A percentile compares a stretch with the other conserved stretches of the same genome.
These are phyloP conservation scores for Cotesia vestalis DNA, from an alignment of 1,140 invertebrate genomes.

Conservation along the genomic window DNA sequence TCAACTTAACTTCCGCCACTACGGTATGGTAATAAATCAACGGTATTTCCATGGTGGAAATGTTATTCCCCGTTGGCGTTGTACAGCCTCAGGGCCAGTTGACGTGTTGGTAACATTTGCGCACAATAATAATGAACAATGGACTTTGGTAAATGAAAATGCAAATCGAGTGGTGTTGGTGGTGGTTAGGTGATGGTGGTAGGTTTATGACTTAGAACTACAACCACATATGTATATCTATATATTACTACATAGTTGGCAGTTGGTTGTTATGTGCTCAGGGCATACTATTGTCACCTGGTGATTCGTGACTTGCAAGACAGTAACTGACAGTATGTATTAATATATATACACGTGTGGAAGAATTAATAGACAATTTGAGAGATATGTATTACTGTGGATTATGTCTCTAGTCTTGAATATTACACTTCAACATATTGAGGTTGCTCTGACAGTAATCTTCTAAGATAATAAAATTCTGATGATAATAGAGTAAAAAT, in stretches of 20 bases:
- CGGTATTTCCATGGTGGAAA: constrained; percentile 11
- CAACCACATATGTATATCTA: too few relatives aligned
- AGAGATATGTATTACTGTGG: constrained; percentile 5
- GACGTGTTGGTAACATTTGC: constrained; percentile 15
- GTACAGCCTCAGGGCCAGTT: constrained; percentile 2
- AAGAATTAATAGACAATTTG: constrained; percentile 13
- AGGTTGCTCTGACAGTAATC: constrained; percentile 9
- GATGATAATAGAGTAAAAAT: too few relatives aligned
- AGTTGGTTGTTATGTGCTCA: neutral
- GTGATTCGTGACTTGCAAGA: constrained; percentile 9
- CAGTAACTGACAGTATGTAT: constrained; percentile 11
- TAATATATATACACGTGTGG: neutral
- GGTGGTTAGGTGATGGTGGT: neutral
- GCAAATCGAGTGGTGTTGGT: constrained; percentile 15
- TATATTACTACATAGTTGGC: neutral
- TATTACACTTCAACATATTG: neutral
- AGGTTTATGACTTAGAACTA: constrained; percentile 4
- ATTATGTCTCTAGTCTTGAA: neutral
- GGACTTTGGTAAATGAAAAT: constrained; percentile 24
- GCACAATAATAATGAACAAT: constrained; percentile 28
- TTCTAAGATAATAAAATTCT: too few relatives aligned
- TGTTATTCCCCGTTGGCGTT: neutral
- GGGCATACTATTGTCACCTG: constrained; percentile 20
- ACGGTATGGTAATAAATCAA: constrained; percentile 26
- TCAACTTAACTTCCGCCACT: constrained; percentile 16